Conservation (phyloP, 1,140 invertebrate genomes). For the Philopotamus ludificatus region DNA sequence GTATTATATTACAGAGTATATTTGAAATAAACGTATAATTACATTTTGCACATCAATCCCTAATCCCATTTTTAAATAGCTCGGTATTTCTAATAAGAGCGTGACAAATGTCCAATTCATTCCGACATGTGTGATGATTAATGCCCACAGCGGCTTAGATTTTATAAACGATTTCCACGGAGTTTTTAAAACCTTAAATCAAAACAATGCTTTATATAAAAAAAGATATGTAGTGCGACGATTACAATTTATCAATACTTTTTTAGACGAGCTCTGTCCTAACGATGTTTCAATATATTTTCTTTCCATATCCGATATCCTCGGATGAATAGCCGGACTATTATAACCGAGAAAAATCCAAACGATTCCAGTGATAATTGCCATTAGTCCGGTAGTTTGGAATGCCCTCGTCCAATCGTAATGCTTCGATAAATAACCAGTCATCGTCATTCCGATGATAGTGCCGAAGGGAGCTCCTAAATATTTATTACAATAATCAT, state of each 20-base stretch:
- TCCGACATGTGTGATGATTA: constrained; percentile 63
- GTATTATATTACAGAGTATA: not conserved
- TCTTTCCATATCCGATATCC: constrained; percentile 47
- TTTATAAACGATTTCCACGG: constrained; percentile 66
- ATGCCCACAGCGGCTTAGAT: constrained; percentile 63
- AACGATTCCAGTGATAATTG: constrained; percentile 43
- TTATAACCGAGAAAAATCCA: constrained; percentile 46
- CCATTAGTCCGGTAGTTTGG: constrained; percentile 48
- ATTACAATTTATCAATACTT: too few species aligned
- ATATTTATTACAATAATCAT: not conserved
- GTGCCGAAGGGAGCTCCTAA: constrained; percentile 34
- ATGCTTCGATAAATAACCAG: constrained; percentile 27
- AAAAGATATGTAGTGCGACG: too few species aligned
- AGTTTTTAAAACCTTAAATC: constrained; percentile 36
- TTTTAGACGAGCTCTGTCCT: constrained; percentile 42
- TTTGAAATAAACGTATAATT: constrained; percentile 25
- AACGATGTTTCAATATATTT: constrained; percentile 49
- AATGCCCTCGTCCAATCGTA: constrained; percentile 46
- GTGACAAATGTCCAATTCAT: constrained; percentile 68
- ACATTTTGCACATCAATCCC: constrained; percentile 61
- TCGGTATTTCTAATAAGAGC: constrained; percentile 70
- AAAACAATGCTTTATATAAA: too few species aligned
- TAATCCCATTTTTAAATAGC: constrained; percentile 68
- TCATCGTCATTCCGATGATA: constrained; percentile 31
- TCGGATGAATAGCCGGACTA: constrained; percentile 46